Evolutionary conservation across 2,797 vertebrate species (phyloP).

Genomic region (Diglossa cyanea): DNA sequence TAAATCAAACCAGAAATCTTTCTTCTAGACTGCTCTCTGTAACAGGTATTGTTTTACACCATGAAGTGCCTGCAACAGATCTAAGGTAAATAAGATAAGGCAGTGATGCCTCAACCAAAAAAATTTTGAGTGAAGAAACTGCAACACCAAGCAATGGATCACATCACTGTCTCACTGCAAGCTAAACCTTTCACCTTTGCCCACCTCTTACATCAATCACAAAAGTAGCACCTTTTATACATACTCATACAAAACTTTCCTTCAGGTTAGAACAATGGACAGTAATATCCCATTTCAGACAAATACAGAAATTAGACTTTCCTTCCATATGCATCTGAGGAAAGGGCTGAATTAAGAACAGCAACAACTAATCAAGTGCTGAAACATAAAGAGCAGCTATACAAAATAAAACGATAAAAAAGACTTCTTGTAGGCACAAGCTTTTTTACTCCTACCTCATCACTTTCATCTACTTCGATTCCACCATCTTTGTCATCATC

Average conservation of each 20-base stretch:
- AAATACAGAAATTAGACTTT: background rate
- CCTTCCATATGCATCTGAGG: background rate
- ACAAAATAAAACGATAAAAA: background rate
- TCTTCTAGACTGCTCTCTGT: background rate
- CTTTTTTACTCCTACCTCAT: slow-evolving; percentile 85
- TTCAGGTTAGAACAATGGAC: background rate
- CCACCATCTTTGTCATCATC: slow-evolving; percentile 98
- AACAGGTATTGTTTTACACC: background rate
- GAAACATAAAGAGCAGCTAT: background rate
- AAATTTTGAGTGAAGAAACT: background rate
- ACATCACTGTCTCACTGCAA: background rate
- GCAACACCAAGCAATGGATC: background rate
- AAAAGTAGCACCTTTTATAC: background rate
- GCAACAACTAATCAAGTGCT: background rate
- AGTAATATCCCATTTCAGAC: background rate
- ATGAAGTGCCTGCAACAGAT: background rate
- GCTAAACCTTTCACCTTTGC: background rate
- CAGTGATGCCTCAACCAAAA: background rate
- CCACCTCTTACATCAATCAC: background rate
- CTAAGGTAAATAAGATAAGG: background rate
- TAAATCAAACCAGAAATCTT: background rate
- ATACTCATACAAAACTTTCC: background rate
- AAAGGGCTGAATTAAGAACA: background rate
- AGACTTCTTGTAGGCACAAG: background rate
- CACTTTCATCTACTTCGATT: slow-evolving; percentile 97